Base-by-base conservation (phyloP, 1,140 invertebrate species). In the Bombus ignitus region DNA sequence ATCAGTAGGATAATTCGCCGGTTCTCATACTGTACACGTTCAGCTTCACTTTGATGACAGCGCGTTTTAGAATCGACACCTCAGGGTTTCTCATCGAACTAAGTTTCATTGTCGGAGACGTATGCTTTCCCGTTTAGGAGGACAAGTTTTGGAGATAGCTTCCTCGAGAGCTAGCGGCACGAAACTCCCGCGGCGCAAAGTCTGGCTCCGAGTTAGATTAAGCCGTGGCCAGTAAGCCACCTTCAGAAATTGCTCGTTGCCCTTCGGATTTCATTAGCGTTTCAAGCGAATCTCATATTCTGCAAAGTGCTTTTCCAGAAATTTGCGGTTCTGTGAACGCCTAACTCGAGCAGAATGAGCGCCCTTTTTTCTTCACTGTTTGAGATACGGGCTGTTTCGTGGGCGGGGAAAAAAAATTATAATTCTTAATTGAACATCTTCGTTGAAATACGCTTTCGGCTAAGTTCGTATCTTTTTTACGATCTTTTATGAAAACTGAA, bases 181-280 rank as follows among this genome's bases (percentile, higher is more conserved):
- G 92, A 93, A 92, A 94, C 92, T 93, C 92, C 91, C 88, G 91
- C 88, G 92, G 91, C 92, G 91, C 89, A 92, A 94, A 94, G 93
- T 94, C 92, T 93, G 90, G 79, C 87, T 90, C 76, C 76, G 94
- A 94, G 93, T 95, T 94, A 94, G 93, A 94, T 94, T 94, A 94
- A 94, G 92, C 92, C 92, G 86, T 92, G 94, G 91, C 92, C 93
- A 93, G 92, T 94, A 94, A 94, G 93, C 93, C 92, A 94, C 91
- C 93, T 94, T 93, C 92, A 93, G 93, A 93, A 94, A 95, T 94
- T 94, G 92, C 93, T 93, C 92, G 91, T 92, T 93, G 90, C 91
- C 91, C 93, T 94, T 94, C 93, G 92, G 93, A 95, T 94, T 94
- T 94, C 93, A 95, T 95, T 94, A 94, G 92, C 90, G 94, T 93